phyloP scores from a whole-genome alignment of 2,888 invertebrate genomes.

The Campopleginae sp. region DNA sequence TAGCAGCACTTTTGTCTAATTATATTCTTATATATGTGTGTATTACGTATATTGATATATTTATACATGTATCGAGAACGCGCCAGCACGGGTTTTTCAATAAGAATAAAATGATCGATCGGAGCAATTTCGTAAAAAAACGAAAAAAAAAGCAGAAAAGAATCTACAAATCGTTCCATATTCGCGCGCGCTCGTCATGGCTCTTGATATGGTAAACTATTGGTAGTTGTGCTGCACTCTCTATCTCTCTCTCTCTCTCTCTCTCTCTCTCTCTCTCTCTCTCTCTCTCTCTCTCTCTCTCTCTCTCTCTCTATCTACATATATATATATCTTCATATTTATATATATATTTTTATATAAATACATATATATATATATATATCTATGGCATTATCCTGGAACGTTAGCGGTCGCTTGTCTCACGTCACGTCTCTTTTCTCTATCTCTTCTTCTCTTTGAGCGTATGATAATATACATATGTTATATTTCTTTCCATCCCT shows the following conservation, averaged over 20 bases:
- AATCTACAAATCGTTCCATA: constrained; percentile 40
- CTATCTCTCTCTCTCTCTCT: constrained; percentile 61
- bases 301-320: constrained; percentile 39
- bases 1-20: constrained; percentile 62
- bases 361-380: constrained; percentile 61
- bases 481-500: not conserved
- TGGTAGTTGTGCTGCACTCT: constrained; percentile 69
- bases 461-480: constrained; percentile 46
- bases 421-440: constrained; percentile 69
- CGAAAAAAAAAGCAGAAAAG: not conserved
- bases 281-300: constrained; percentile 53
- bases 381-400: constrained; percentile 71
- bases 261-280: constrained; percentile 27
- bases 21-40: constrained; percentile 45
- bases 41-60: constrained; percentile 65
- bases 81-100: constrained; percentile 45
- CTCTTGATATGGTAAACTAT: constrained; percentile 68
- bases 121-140: not conserved
- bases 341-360: constrained; percentile 66
- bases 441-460: constrained; percentile 57
- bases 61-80: constrained; percentile 65
- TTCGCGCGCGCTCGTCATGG: constrained; percentile 67
- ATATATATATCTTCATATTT: constrained; percentile 65
- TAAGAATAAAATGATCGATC: constrained; percentile 24
- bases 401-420: constrained; percentile 74